Evolutionary conservation across 2,797 vertebrate species (phyloP).

Genomic region (Manis javanica): DNA sequence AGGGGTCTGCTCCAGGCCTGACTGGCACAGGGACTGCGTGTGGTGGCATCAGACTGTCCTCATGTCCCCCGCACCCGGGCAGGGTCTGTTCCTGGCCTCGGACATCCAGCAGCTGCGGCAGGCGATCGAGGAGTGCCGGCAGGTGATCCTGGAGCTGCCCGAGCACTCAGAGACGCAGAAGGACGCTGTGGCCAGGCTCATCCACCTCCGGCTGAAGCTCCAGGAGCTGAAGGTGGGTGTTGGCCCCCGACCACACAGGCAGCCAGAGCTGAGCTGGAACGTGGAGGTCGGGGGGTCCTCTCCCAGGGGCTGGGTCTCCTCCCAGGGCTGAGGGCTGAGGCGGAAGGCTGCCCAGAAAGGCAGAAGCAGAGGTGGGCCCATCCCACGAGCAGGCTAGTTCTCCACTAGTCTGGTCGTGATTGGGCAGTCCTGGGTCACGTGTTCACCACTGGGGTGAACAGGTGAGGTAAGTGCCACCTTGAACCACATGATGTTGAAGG

Average conservation of each 20-base stretch:
- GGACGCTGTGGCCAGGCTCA: constrained; percentile 95
- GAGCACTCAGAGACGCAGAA: constrained; percentile 97
- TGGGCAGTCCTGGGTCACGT: neutral
- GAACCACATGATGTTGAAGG: neutral
- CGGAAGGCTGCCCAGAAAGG: neutral
- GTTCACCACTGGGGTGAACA: neutral
- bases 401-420: neutral
- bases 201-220: constrained; percentile 97
- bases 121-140: constrained; percentile 97
- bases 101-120: constrained; percentile 94
- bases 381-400: neutral
- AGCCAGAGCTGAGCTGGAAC: fast-evolving
- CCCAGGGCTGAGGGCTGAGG: neutral
- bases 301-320: neutral
- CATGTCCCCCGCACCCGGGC: neutral
- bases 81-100: constrained; percentile 94
- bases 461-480: neutral
- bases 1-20: neutral
- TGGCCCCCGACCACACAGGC: fast-evolving
- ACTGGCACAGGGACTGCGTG: fast-evolving
- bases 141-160: constrained; percentile 93
- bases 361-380: neutral
- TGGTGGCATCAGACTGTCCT: neutral
- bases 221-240: constrained; percentile 95
- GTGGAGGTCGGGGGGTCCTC: neutral